Base-by-base conservation (phyloP, 2,888 invertebrate genomes). In the Andrena marginata region DNA sequence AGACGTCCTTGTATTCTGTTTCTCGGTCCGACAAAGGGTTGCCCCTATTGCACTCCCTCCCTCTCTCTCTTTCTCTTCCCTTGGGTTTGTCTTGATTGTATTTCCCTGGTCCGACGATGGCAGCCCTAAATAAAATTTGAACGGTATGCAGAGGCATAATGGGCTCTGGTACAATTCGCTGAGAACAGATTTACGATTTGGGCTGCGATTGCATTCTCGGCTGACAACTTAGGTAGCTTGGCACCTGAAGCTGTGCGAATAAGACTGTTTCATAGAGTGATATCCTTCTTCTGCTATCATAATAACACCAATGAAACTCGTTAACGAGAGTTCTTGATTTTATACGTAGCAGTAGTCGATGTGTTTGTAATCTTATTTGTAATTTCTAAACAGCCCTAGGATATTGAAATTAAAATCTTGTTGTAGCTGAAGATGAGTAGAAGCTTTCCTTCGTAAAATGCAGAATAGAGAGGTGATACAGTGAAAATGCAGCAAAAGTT, bases 61-160 rank as follows among this genome's bases (percentile, higher is more conserved):
- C 1, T 33, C 54, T 16, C 16, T 16, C 16, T n/a, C 13, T 16
- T 16, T 2, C 16, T 1, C 6, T 49, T 2, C 10, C 48, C 48
- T n/a, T 48, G 10, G 56, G 29, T 75, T 67, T 69, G 70, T 75
- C 35, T 65, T 33, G 51, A 49, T 67, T 35, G 20, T 74, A 20
- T 35, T 54, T 42, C 48, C 31, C 59, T 68, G 35, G 42, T 20
- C 29, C 56, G 26, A 75, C 69, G 69, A 51, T 74, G 68, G 67
- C 68, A 84, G 84, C 77, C 85, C 86, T 85, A 87, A 90, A 90
- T 86, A 86, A 86, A 86, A 90, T 85, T 89, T 81, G 79, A 79
- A 82, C 80, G 76, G 68, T 75, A 64, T 79, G 69, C 73, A 65
- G 56, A 75, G 69, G 68, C 73, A 82, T 86, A 88, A 89, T 87